Conservation (phyloP, 2,888 invertebrate genomes). For the Ceraclea dissimilis region DNA sequence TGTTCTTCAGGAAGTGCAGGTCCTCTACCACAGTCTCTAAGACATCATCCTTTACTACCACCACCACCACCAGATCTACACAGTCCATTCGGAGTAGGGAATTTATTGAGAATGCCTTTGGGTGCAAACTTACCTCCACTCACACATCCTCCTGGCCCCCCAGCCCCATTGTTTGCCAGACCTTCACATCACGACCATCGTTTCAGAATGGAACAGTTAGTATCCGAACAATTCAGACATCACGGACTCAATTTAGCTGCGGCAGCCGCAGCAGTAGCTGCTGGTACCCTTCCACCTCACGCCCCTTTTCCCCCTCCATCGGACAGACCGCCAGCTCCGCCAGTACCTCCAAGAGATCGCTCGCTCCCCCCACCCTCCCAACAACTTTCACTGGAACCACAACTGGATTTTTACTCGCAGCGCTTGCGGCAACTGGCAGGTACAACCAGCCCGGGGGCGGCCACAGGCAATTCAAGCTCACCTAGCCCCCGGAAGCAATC, state of each 20-base stretch:
- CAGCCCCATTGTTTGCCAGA: conserved; percentile 66
- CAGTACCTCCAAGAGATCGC: conserved; percentile 45
- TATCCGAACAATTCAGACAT: conserved; percentile 74
- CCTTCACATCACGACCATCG: conserved; percentile 71
- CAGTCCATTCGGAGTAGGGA: conserved; percentile 66
- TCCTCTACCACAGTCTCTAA: conserved; percentile 54
- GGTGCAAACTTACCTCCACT: conserved; percentile 55
- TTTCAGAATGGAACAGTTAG: conserved; percentile 77
- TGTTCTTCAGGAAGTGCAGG: conserved; percentile 51
- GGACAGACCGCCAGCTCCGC: conserved; percentile 49
- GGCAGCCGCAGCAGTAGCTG: conserved; percentile 62
- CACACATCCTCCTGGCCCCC: conserved; percentile 62
- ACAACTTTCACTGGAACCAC: conserved; percentile 71
- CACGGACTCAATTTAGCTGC: conserved; percentile 72
- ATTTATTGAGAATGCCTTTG: conserved; percentile 67
- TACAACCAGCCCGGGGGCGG: conserved; percentile 90
- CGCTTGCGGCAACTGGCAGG: conserved; percentile 97
- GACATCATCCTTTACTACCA: conserved; percentile 60
- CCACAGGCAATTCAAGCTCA: conserved; percentile 74
- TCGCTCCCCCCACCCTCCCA: conserved; percentile 48
- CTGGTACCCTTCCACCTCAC: conserved; percentile 54
- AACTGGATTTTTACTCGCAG: conserved; percentile 99
- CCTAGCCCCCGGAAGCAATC: conserved; percentile 76
- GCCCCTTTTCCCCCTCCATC: conserved; percentile 54
- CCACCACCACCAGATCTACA: conserved; percentile 69